Conservation (phyloP, 2,797 vertebrate genomes). For the Sphenopsis melanotis region DNA sequence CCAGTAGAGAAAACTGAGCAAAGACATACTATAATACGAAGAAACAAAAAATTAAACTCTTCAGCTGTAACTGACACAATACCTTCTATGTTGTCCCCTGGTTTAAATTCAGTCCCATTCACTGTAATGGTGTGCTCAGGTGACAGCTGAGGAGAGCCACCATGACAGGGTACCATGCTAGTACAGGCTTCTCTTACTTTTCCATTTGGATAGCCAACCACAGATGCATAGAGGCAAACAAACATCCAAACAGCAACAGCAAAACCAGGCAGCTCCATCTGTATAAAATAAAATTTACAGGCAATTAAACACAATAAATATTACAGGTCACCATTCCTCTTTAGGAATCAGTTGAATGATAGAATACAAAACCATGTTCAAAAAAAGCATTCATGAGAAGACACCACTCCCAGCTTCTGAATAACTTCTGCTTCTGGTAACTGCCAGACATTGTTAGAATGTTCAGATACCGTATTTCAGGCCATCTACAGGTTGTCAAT, state of each 20-base stretch:
- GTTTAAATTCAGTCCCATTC: slow-evolving; percentile 71
- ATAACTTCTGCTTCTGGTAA: background rate
- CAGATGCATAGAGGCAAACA: background rate
- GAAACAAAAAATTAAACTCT: background rate
- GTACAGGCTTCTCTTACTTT: slow-evolving; percentile 73
- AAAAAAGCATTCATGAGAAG: background rate
- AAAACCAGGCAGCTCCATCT: slow-evolving; percentile 63
- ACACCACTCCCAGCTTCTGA: background rate
- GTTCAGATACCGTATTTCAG: background rate
- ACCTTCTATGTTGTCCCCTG: slow-evolving; percentile 82
- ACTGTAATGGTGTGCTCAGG: slow-evolving; percentile 72
- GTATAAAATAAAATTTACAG: slow-evolving; percentile 6
- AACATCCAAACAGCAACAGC: slow-evolving; percentile 3
- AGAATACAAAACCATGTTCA: background rate
- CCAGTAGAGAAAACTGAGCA: background rate
- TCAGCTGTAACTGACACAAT: background rate
- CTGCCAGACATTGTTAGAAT: background rate
- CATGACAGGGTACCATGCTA: slow-evolving; percentile 80
- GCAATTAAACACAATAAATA: background rate
- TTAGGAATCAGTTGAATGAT: background rate
- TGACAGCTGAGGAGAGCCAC: slow-evolving; percentile 36
- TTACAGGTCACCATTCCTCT: background rate
- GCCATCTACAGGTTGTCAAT: background rate
- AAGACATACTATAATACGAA: background rate
- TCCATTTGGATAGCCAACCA: slow-evolving; percentile 73